Evolutionary conservation across 1,140 invertebrate species (phyloP).

Genomic region (Spodoptera litura): DNA sequence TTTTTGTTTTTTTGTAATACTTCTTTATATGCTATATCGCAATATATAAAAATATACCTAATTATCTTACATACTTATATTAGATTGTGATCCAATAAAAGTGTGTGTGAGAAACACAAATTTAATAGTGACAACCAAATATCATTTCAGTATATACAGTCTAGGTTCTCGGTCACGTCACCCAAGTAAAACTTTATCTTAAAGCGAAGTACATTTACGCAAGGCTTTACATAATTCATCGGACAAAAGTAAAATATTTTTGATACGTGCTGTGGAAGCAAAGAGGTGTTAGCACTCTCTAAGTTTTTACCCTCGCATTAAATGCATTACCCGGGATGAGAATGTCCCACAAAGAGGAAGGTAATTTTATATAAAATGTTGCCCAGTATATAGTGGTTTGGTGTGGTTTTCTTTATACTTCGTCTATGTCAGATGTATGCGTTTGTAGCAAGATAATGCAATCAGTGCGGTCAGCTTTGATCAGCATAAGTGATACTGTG

Average conservation of each 20-base stretch:
- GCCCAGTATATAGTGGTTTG: not conserved
- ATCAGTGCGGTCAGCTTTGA: conserved; percentile 26
- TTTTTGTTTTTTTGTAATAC: no score
- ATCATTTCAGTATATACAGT: no score
- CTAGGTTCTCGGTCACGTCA: not conserved
- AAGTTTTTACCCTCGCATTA: not conserved
- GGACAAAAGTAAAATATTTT: conserved; percentile 25
- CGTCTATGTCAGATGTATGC: not conserved
- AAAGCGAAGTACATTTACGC: conserved; percentile 15
- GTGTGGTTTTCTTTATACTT: conserved; percentile 7
- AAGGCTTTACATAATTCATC: conserved; percentile 28
- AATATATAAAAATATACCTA: no score
- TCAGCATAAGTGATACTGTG: conserved; percentile 15
- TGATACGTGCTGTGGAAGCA: conserved; percentile 7
- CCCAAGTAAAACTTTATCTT: conserved; percentile 19
- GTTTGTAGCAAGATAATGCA: conserved; percentile 27
- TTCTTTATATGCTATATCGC: no score
- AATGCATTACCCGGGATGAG: conserved; percentile 20
- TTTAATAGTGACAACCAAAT: no score
- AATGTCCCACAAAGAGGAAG: conserved; percentile 17
- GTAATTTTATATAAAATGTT: conserved; percentile 1
- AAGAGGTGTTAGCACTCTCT: conserved; percentile 12
- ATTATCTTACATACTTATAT: no score
- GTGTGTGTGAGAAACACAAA: no score
- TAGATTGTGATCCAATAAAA: no score